A percentile compares a stretch with the other conserved stretches of the same genome.
phyloP scores from a whole-genome alignment of 2,113 vertebrate species.

The Xenopus borealis region DNA sequence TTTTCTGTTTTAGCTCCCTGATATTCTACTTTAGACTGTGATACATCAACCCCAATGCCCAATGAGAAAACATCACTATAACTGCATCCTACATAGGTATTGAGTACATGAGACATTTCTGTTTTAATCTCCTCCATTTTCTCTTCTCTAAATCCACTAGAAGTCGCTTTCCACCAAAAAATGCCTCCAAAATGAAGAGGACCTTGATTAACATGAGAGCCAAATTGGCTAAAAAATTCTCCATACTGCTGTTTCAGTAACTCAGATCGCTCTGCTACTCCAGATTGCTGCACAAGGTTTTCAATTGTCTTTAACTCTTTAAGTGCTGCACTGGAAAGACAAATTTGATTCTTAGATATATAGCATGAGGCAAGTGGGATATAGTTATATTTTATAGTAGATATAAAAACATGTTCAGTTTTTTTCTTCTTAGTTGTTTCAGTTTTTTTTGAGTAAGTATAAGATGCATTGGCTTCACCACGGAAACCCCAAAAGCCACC shows the following conservation, averaged over 20 bases:
- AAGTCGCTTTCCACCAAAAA: constrained; percentile 61
- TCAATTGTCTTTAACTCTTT: constrained; percentile 54
- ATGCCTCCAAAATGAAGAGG: constrained; percentile 65
- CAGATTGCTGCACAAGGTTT: neutral
- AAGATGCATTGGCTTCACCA: neutral
- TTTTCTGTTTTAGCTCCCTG: neutral
- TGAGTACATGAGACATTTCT: constrained; percentile 16
- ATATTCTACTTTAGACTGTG: neutral
- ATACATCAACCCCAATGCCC: rapidly evolving
- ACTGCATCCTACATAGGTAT: neutral
- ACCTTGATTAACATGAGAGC: constrained; percentile 60
- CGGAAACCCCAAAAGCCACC: neutral
- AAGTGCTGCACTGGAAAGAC: constrained; percentile 53
- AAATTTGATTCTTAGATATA: constrained; percentile 54
- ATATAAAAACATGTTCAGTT: constrained; percentile 51
- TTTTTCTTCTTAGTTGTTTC: neutral
- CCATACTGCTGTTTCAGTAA: constrained; percentile 11
- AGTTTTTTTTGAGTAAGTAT: constrained; percentile 2
- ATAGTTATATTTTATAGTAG: constrained; percentile 52
- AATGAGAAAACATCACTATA: rapidly evolving
- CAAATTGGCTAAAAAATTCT: constrained; percentile 60
- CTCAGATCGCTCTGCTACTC: rapidly evolving
- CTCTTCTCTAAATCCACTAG: constrained; percentile 49
- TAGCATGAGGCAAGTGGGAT: constrained; percentile 58
- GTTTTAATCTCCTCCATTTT: constrained; percentile 47